These are phyloP conservation scores for Alcedo atthis DNA, from an alignment of 2,797 vertebrate genomes.

Conservation along the genomic window DNA sequence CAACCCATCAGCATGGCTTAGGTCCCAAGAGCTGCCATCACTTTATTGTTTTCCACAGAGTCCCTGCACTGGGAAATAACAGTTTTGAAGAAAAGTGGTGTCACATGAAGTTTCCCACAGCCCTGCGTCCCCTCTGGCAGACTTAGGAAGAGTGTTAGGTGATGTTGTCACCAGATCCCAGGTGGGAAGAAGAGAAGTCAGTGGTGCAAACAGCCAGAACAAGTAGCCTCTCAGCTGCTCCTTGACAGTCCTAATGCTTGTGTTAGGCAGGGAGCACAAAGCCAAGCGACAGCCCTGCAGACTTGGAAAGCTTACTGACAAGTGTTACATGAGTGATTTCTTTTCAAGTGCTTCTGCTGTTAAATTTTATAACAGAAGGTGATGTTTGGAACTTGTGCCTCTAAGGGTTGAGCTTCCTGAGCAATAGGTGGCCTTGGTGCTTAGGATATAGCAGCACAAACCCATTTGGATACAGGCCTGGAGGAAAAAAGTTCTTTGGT, in stretches of 20 bases:
- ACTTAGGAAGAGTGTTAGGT: neutral
- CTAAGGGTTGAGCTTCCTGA: neutral
- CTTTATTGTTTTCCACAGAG: neutral
- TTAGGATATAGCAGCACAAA: neutral
- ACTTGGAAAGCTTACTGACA: fast-evolving
- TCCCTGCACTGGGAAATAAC: neutral
- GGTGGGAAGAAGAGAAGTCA: neutral
- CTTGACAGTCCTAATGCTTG: neutral
- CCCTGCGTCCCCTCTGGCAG: neutral
- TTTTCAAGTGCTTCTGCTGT: neutral
- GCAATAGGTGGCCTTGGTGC: neutral
- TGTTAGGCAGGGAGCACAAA: neutral
- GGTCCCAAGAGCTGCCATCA: conserved; percentile 37
- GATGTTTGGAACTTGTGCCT: neutral
- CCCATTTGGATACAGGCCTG: neutral
- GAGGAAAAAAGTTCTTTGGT: neutral
- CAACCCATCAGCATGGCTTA: neutral
- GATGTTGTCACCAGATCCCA: neutral
- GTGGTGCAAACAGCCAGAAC: neutral
- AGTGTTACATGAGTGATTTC: neutral
- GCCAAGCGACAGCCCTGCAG: neutral
- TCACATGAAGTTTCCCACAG: neutral
- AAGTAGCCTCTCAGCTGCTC: neutral
- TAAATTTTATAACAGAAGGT: neutral
- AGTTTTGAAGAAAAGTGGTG: neutral